A percentile compares a stretch with the other conserved stretches of the same genome.
These are phyloP conservation scores for Poecilia velifera DNA, from an alignment of 2,797 vertebrate species.

Conservation along the genomic window DNA sequence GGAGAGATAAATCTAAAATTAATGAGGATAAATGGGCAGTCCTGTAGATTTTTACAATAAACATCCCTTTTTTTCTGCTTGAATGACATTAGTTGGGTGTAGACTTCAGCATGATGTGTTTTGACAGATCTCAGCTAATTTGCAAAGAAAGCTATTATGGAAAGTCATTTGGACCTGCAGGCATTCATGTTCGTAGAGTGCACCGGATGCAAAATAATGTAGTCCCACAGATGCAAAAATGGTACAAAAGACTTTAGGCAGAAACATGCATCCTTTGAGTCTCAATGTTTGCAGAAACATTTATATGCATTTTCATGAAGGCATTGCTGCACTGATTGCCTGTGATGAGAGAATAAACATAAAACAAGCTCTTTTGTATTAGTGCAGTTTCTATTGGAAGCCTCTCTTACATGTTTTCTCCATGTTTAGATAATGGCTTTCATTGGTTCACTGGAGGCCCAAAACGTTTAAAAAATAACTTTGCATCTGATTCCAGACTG, in stretches of 20 bases:
- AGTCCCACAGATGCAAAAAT: neutral
- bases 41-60: neutral
- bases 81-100: neutral
- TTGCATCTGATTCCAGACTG: neutral
- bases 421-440: neutral
- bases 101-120: neutral
- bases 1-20: conserved; percentile 21
- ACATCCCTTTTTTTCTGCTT: neutral
- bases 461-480: neutral
- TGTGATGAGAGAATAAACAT: neutral
- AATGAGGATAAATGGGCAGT: conserved; percentile 4
- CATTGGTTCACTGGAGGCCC: neutral
- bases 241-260: conserved; percentile 6
- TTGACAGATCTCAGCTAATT: neutral
- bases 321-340: neutral
- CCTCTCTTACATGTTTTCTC: neutral
- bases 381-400: neutral
- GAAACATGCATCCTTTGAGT: neutral
- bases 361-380: neutral
- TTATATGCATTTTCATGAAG: neutral
- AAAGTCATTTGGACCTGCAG: neutral
- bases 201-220: neutral
- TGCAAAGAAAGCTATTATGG: neutral
- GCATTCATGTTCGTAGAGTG: neutral
- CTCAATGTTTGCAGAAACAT: neutral